Evolutionary conservation across 1,140 invertebrate genomes (phyloP).

Genomic region (Mercenaria mercenaria): DNA sequence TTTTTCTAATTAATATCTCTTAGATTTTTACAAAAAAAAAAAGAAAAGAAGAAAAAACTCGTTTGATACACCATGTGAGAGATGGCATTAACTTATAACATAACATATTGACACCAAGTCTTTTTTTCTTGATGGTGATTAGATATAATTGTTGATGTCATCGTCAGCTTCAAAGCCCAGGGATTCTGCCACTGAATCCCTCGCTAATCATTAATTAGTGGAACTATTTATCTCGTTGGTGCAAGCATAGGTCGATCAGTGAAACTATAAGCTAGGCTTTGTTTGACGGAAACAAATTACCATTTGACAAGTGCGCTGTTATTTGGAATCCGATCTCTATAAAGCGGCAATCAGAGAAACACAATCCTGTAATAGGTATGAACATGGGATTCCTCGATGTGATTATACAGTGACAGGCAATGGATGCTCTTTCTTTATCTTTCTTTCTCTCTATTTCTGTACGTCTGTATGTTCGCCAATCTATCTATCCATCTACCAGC

Average conservation of each 20-base stretch:
- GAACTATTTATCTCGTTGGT: slow-evolving; percentile 25
- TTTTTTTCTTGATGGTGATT: no score
- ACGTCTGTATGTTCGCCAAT: no score
- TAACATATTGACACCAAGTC: no score
- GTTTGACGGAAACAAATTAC: slow-evolving; percentile 41
- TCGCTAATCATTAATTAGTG: slow-evolving; percentile 51
- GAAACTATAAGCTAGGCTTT: slow-evolving; percentile 6
- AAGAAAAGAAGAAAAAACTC: no score
- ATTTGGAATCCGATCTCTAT: background rate
- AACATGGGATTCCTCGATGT: background rate
- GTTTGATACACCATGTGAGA: no score
- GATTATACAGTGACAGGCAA: background rate
- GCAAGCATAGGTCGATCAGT: slow-evolving; percentile 21
- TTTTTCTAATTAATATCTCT: no score
- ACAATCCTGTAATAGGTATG: background rate
- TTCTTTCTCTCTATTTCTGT: no score
- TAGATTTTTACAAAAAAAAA: no score
- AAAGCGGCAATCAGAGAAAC: background rate
- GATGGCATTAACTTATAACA: no score
- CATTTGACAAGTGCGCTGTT: slow-evolving; percentile 30
- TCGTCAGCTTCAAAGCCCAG: background rate
- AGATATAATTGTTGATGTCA: no score
- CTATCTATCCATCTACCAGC: no score
- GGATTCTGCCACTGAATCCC: background rate
- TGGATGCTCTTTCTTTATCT: no score